Percentiles rank a stretch among this genome's conserved stretches.
phyloP scores from a whole-genome alignment of 2,797 vertebrate species.

The Cyclura pinguis region DNA sequence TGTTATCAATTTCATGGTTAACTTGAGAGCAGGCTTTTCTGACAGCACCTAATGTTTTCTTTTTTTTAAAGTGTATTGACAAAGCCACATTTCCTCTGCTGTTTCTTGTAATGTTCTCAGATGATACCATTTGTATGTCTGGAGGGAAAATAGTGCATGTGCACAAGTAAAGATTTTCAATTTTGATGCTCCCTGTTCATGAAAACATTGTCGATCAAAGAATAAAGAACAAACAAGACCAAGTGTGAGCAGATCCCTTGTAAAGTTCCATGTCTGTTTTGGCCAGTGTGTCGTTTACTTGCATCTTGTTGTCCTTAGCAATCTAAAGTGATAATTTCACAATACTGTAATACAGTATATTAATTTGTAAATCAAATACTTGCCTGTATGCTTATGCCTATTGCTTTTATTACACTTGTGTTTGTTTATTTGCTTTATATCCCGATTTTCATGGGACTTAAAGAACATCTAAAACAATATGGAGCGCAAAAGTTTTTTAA shows the following conservation, averaged over 20 bases:
- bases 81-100: conserved; percentile 11
- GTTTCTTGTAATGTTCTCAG: conserved; percentile 36
- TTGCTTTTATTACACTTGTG: not conserved
- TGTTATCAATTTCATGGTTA: conserved; percentile 58
- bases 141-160: not conserved
- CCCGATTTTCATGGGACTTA: too few species aligned
- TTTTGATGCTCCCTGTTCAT: conserved; percentile 19
- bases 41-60: conserved; percentile 41
- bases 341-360: not conserved
- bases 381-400: not conserved
- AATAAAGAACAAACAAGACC: conserved; percentile 21
- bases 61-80: not conserved
- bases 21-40: conserved; percentile 49
- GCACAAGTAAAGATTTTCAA: not conserved
- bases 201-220: not conserved
- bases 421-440: too few species aligned
- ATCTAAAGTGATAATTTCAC: not conserved
- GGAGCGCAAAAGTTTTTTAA: too few species aligned
- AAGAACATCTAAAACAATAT: too few species aligned
- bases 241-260: not conserved
- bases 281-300: not conserved
- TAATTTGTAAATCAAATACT: not conserved
- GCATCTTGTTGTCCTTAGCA: not conserved
- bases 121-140: conserved; percentile 32
- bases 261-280: not conserved